A percentile compares a stretch with the other conserved stretches of the same genome.
Evolutionary conservation across 2,113 vertebrate species (phyloP).

Genomic region (Monarcha castaneiventris): DNA sequence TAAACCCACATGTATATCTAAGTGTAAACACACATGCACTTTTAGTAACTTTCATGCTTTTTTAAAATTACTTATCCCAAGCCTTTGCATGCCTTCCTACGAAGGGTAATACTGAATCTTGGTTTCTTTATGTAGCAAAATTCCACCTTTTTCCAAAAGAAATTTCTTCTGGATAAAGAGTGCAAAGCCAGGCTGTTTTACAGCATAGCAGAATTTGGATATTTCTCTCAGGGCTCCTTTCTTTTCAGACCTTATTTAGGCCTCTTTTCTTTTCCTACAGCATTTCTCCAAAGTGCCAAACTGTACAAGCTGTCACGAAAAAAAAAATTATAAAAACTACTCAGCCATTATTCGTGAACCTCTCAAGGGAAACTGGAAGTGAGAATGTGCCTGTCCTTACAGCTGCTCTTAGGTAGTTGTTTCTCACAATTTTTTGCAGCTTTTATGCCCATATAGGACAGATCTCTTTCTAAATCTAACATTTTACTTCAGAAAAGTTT

Average conservation of each 20-base stretch:
- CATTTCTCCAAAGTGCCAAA: conserved; percentile 27
- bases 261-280: conserved; percentile 59
- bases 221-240: conserved; percentile 28
- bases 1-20: not conserved
- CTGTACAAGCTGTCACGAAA: conserved; percentile 21
- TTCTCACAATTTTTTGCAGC: not conserved
- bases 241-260: conserved; percentile 62
- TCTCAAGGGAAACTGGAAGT: not conserved
- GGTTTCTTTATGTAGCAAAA: not conserved
- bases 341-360: not conserved
- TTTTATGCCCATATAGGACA: not conserved
- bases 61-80: not conserved
- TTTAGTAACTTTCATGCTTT: not conserved
- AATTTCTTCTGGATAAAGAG: not conserved
- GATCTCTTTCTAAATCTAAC: not conserved
- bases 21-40: not conserved
- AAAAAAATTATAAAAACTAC: not conserved
- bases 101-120: not conserved
- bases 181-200: conserved; percentile 10
- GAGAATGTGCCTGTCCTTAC: not conserved
- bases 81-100: not conserved
- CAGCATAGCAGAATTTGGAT: conserved; percentile 8
- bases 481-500: not conserved
- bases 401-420: not conserved
- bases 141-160: not conserved